A percentile compares a stretch with the other conserved stretches of the same genome.
phyloP scores from a whole-genome alignment of 2,113 vertebrate species.

The Labeo rohita region DNA sequence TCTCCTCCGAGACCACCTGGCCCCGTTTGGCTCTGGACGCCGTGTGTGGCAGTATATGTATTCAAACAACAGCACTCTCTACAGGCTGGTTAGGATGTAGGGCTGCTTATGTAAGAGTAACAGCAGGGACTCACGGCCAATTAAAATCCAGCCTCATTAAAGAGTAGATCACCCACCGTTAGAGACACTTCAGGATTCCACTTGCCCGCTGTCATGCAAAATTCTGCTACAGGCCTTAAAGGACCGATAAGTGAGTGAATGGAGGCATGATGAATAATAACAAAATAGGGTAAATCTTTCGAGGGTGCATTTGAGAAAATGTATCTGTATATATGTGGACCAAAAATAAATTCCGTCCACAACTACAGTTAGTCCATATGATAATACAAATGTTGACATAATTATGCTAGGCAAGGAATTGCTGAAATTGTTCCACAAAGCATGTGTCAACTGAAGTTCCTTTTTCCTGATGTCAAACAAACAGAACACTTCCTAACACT shows the following conservation, averaged over 20 bases:
- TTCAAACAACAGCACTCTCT: slow-evolving; percentile 14
- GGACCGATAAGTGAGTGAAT: not conserved
- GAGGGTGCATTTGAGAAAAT: not conserved
- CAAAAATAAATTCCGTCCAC: not conserved
- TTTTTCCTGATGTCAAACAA: not conserved
- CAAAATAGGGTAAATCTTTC: not conserved
- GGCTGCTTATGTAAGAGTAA: slow-evolving; percentile 9
- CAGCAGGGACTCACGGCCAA: slow-evolving; percentile 11
- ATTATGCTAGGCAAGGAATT: not conserved
- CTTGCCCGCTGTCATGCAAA: not conserved
- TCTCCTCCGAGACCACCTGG: slow-evolving; percentile 10
- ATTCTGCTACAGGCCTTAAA: not conserved
- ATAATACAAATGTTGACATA: not conserved
- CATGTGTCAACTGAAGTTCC: not conserved
- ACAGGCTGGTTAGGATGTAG: not conserved
- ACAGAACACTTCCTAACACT: not conserved
- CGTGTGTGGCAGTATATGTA: not conserved
- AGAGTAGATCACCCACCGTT: not conserved
- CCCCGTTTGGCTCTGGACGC: not conserved
- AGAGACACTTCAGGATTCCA: not conserved
- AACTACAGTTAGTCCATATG: not conserved
- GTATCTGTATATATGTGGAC: not conserved
- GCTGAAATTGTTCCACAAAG: not conserved
- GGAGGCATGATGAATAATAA: not conserved
- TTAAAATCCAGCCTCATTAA: slow-evolving; percentile 42